phyloP scores from a whole-genome alignment of 2,888 invertebrate genomes.

The Drosophila basisetae region DNA sequence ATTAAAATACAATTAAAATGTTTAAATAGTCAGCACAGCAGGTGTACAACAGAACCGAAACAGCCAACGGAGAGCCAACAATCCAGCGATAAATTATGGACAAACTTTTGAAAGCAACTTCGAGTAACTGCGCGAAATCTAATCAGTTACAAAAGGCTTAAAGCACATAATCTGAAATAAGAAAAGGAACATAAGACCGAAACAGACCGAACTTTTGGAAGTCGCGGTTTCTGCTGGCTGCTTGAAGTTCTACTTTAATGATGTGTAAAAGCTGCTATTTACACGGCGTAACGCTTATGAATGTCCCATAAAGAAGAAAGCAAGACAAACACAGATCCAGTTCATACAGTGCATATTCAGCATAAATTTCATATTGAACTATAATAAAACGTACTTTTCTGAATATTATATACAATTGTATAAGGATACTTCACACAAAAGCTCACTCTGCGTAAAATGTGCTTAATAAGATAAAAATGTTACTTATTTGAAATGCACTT shows the following conservation, averaged over 20 bases:
- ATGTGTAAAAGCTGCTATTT: conserved; percentile 8
- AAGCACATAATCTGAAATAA: conserved; percentile 43
- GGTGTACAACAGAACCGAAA: conserved; percentile 21
- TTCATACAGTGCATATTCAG: neutral
- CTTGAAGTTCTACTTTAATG: conserved; percentile 11
- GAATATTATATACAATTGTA: neutral
- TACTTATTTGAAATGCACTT: neutral
- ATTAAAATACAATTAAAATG: conserved; percentile 63
- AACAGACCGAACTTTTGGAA: conserved; percentile 1
- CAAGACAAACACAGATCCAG: neutral
- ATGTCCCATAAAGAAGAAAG: neutral
- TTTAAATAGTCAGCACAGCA: conserved; percentile 54
- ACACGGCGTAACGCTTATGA: neutral
- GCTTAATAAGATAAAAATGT: neutral
- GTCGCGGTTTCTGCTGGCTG: neutral
- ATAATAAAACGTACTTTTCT: neutral
- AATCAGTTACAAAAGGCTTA: conserved; percentile 55
- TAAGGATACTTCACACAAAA: neutral
- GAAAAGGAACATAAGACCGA: conserved; percentile 5
- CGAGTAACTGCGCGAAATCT: conserved; percentile 38
- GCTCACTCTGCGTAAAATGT: neutral
- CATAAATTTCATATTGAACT: neutral
- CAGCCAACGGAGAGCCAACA: conserved; percentile 4
- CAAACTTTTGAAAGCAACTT: conserved; percentile 56
- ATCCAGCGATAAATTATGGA: conserved; percentile 50